These are phyloP conservation scores for Cotesia chilonis DNA, from an alignment of 1,140 invertebrate species.

Conservation along the genomic window DNA sequence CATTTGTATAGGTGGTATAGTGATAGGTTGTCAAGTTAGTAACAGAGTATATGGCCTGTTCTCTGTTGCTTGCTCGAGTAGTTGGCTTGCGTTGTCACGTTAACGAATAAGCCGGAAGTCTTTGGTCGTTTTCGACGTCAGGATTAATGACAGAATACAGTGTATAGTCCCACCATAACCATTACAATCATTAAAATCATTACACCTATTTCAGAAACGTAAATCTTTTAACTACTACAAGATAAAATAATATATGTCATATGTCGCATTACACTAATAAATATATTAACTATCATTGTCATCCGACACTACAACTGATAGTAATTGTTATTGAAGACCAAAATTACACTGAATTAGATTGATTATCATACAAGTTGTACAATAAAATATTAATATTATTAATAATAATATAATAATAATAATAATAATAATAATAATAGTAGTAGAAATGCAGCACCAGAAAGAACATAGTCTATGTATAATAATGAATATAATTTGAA, in stretches of 20 bases:
- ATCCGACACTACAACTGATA: background rate
- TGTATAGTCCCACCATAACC: background rate
- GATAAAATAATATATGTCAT: background rate
- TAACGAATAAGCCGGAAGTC: conserved; percentile 35
- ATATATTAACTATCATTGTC: background rate
- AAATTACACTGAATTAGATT: too few species aligned
- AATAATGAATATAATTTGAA: conserved; percentile 16
- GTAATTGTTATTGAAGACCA: too few species aligned
- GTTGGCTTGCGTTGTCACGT: conserved; percentile 9
- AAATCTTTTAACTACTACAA: background rate
- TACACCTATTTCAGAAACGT: conserved; percentile 6
- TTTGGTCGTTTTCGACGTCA: conserved; percentile 7
- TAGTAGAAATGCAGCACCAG: too few species aligned
- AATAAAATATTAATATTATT: too few species aligned
- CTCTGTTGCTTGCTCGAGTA: background rate
- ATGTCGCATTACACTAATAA: background rate
- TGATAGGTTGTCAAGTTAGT: conserved; percentile 17
- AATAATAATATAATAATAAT: too few species aligned
- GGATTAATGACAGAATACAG: conserved; percentile 18
- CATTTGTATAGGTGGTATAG: background rate
- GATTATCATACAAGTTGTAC: too few species aligned
- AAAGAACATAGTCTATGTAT: too few species aligned
- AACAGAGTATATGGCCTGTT: background rate
- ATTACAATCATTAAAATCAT: background rate
- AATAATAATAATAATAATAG: too few species aligned